Base-by-base conservation (phyloP, 2,113 vertebrate genomes). In the Murina feae region DNA sequence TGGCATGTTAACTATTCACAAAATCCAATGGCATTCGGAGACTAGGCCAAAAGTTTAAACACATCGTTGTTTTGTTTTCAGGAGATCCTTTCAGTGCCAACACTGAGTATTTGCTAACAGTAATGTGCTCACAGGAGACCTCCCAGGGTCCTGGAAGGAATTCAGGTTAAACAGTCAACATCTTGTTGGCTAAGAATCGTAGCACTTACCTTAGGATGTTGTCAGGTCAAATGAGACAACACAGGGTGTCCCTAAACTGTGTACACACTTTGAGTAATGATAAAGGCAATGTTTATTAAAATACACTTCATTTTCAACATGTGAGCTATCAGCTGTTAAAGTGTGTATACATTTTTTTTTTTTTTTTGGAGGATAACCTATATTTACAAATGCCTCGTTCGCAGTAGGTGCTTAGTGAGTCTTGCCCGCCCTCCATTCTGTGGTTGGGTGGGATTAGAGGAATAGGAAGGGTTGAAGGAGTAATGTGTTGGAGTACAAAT, bases 1-100 rank as follows among this genome's bases (percentile, higher is more conserved):
- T 76, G 55, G 44, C 51, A 30, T 35, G 37, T 53, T 51, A 68
- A 79, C 90, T 90, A 92, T 71, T 84, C 71, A 76, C n/a, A 95
- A 71, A 94, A n/a, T 58, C 23, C 30, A 80, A 1, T 63, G 63
- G 90, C 60, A 92, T 74, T 84, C 49, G 8, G 44, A 88, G n/a
- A 72, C 47, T 5, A 49, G 49, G 17, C 35, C 23, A 47, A 58
- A 60, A 72, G 51, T 5, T 25, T 53, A 76, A 81, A n/a, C 1
- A 13, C 1, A 44, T 23, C 44, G 14, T 78, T 25, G 5, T 88
- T 83, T 39, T 51, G 23, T 83, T 69, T 74, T 23, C 44, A 69
- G 55, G 39, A 20, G 11, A 49, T 39, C 58, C 42, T 49, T 92
- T 23, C 12, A n/a, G 21, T 5, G 1, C 32, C 28, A 86, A 23